Evolutionary conservation across 1,140 invertebrate species (phyloP).

Genomic region (Bursaphelenchus mucronatus): DNA sequence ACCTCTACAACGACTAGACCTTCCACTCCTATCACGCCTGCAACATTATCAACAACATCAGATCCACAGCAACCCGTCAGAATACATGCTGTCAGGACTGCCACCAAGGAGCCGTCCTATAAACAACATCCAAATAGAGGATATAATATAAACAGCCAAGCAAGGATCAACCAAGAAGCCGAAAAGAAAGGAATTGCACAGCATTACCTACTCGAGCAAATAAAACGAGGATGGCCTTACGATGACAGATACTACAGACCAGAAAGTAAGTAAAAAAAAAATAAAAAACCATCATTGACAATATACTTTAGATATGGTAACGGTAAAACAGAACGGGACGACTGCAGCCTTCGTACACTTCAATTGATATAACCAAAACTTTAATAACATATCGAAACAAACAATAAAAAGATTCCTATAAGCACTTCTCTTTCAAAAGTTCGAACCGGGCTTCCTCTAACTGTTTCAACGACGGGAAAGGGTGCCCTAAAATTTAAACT

Average conservation of each 20-base stretch:
- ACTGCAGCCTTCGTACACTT: neutral
- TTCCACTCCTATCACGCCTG: neutral
- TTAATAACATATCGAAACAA: neutral
- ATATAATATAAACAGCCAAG: neutral
- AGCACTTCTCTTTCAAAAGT: neutral
- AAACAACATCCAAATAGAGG: no score
- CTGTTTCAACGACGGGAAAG: neutral
- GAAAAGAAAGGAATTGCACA: conserved; percentile 27
- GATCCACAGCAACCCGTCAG: neutral
- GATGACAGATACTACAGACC: conserved; percentile 43
- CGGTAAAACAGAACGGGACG: no score
- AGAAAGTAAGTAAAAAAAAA: conserved; percentile 27
- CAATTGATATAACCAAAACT: neutral
- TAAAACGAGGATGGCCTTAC: conserved; percentile 48
- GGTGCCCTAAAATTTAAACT: conserved; percentile 23
- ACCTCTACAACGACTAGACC: no score
- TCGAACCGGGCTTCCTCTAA: conserved; percentile 7
- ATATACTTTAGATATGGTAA: no score
- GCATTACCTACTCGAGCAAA: conserved; percentile 41
- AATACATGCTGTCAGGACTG: neutral
- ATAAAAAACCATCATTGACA: no score
- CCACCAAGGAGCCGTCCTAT: neutral
- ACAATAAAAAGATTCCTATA: neutral
- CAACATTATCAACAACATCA: neutral
- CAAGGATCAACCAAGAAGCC: neutral